Base-by-base conservation (phyloP, 1,140 invertebrate species). In the Dendrolimus kikuchii region DNA sequence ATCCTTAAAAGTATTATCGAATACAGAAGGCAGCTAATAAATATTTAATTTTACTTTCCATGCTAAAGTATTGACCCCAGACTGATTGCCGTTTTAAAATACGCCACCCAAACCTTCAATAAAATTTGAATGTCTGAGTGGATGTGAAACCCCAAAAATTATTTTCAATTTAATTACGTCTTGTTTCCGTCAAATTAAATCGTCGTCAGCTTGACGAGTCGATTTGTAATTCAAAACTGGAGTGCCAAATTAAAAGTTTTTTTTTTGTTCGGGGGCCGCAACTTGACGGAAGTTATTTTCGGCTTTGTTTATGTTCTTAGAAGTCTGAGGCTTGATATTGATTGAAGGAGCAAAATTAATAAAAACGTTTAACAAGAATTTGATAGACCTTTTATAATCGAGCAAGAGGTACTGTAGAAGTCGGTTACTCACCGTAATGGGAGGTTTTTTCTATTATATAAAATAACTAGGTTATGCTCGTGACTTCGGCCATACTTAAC, bases 151-250 rank as follows among this genome's bases (percentile, higher is more conserved):
- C 36, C 49, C 44, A 55, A 42, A 60, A 67, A 68, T 68, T 62
- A 68, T 68, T 68, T 63, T 52, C 59, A 52, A 64, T 72, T 69
- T 69, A 72, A 72, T 72, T 62, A 62, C 59, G 60, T 61, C 40
- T 62, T 63, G 60, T 53, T 64, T 56, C 61, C 54, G 55, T 61
- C 66, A 68, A 68, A 72, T 69, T 69, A 69, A 69, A 66, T 62
- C 54, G 53, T 50, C 56, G 55, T 62, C 66, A 62, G 46, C n/a
- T 53, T 51, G 53, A 51, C 54, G 46, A 51, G 53, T 49, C 40
- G 23, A 72, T 67, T 72, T 72, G 66, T 59, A 62, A 69, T 69
- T 72, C 64, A 67, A 67, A 72, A 58, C 57, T 49, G 48, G 46
- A 62, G 53, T 55, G 62, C 40, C 54, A 55, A 64, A 63, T 59